Evolutionary conservation across 2,113 vertebrate species (phyloP), one percentile per base, ranked within the genome.

Genomic region (Casuarius casuarius): DNA sequence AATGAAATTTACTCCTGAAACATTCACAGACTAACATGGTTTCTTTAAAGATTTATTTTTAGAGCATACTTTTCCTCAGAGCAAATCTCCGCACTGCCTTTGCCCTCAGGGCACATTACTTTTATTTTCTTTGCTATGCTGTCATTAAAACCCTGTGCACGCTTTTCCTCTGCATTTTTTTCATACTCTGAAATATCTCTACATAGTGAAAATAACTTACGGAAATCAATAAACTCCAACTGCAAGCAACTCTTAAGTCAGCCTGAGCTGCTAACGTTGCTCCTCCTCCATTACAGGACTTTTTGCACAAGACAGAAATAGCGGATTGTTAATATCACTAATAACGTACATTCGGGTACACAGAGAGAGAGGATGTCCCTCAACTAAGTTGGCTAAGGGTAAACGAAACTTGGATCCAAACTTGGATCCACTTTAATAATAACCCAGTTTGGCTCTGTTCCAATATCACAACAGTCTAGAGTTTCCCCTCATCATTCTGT

Each of bases 381-480:
- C 91, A 92, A 49, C 46, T 85, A 33, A 63, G 80, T 19, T 92
- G 88, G 87, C 46, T 90, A 66, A 67, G 35, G 17, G 54, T 81
- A 97, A 97, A 98, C 98, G 97, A 98, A 98, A 95, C 95, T 95
- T 79, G 92, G 97, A 98, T 98, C 97, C 98, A 98, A 98, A 98
- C 97, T 95, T 81, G 92, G 97, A 98, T 98, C 96, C 82, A 93
- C 97, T 98, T 98, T 97, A 98, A 94, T 97, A 94, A 97, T 94
- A 97, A 96, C 91, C 68, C 85, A 68, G 80, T 71, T 96, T 98
- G 98, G 98, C 98, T 92, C n/a, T 0, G 12, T 73, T 97, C 98
- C 98, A 98, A 73, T 28, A 91, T 61, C 83, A 28, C 82, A 97
- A 92, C 89, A 92, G 91, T 96, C 91, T 97, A 87, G 95, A 90